Base-by-base conservation (phyloP, 2,888 invertebrate species). In the Bugula neritina region DNA sequence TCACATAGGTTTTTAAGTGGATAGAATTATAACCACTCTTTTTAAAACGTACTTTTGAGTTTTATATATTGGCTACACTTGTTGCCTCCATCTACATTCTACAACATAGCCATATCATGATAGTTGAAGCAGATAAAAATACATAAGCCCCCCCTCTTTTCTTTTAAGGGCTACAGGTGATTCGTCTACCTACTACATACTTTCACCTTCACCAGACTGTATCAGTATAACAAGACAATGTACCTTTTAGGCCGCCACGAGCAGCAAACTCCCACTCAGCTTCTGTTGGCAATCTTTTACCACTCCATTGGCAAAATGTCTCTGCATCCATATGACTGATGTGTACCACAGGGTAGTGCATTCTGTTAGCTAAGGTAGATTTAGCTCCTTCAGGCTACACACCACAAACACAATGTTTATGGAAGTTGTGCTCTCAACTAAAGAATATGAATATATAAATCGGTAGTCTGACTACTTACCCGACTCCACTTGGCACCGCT, bases 251-350 rank as follows among this genome's bases (percentile, higher is more conserved):
- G 5, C 78, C 77, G 2, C 80, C 81, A 72, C 83, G 76, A 10
- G 81, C 81, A 1, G 84, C 83, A 71, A 75, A 80, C 74, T 84
- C 84, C 84, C 84, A 84, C 73, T 84, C 83, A 0, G 78, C 77
- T 72, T 84, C 83, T 0, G 81, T 78, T 0, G 82, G 83, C 21
- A 84, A 78, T 0, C 83, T 77, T 75, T 83, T 82, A 17, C 80
- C 81, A 13, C 77, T 76, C 77, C 79, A 81, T 72, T 76, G 71
- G 74, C 84, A 84, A 75, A 78, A 84, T 0, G 78, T 77, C 52
- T 76, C 74, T 69, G 84, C 84, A 72, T 84, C 84, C 5, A 77
- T 69, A 74, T 79, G 78, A 71, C 81, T 82, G 29, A 84, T 77
- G 73, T 84, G 84, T 0, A 80, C 80, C 1, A 80, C 83, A 0